These are phyloP conservation scores for Lepus timidus DNA, from an alignment of 2,113 vertebrate genomes.

Conservation along the genomic window DNA sequence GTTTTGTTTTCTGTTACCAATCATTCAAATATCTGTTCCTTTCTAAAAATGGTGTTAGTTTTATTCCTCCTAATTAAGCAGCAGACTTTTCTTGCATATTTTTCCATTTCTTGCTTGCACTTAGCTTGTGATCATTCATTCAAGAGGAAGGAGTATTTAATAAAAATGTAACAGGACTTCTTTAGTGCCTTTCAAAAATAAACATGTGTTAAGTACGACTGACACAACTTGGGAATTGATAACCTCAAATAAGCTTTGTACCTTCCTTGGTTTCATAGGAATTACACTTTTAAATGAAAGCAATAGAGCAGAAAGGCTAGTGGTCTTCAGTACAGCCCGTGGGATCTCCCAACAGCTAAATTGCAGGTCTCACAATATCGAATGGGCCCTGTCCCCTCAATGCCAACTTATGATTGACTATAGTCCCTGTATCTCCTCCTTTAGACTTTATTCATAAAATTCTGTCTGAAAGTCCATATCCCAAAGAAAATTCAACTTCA, in stretches of 20 bases:
- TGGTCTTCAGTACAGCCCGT: neutral
- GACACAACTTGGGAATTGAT: neutral
- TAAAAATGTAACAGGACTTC: neutral
- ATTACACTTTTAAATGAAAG: constrained; percentile 29
- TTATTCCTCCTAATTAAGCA: constrained; percentile 50
- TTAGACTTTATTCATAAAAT: constrained; percentile 1
- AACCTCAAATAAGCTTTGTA: neutral
- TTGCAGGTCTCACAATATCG: neutral
- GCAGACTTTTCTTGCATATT: neutral
- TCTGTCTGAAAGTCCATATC: neutral
- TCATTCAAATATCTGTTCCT: neutral
- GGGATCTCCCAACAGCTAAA: neutral
- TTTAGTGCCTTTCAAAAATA: neutral
- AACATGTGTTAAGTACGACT: neutral
- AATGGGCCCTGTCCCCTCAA: fast-evolving
- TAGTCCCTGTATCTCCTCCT: neutral
- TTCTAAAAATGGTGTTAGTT: neutral
- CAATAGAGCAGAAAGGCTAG: neutral
- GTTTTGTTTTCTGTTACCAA: neutral
- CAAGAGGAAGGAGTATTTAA: neutral
- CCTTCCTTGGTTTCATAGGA: neutral
- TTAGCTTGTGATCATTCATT: neutral
- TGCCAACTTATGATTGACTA: neutral
- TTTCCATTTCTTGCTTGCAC: neutral
- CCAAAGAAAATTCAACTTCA: constrained; percentile 25